Evolutionary conservation across 2,888 invertebrate genomes (phyloP).

Genomic region (Sarcophaga rosellei): DNA sequence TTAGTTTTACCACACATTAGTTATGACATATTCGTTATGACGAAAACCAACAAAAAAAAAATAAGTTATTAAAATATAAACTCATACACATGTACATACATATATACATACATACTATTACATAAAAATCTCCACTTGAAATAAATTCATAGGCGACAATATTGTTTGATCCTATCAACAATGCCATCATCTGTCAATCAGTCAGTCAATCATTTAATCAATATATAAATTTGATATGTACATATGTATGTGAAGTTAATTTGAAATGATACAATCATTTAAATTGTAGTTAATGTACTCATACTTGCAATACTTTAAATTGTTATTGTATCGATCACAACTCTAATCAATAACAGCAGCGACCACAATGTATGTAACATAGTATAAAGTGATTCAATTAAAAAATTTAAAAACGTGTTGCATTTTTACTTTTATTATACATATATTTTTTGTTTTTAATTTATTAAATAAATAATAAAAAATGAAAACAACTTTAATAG

Average conservation of each 20-base stretch:
- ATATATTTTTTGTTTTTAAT: not conserved
- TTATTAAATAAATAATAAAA: not conserved
- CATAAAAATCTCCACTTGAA: not conserved
- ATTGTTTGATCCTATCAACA: not conserved
- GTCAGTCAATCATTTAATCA: not conserved
- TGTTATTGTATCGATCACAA: not conserved
- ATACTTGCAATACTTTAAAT: not conserved
- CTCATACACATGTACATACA: no score
- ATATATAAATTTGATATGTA: not conserved
- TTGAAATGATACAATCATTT: slow-evolving; percentile 6
- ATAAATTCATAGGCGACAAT: not conserved
- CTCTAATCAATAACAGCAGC: not conserved
- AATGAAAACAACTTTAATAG: not conserved
- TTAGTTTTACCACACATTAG: no score
- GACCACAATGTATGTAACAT: no score
- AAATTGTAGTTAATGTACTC: not conserved
- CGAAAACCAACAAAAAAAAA: no score
- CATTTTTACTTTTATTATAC: not conserved
- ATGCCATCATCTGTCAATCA: not conserved
- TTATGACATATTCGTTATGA: no score
- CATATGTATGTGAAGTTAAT: not conserved
- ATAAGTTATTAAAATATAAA: not conserved
- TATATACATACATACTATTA: not conserved
- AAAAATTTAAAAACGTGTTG: slow-evolving; percentile 15
- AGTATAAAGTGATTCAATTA: not conserved